A percentile compares a stretch with the other conserved stretches of the same genome.
These are phyloP conservation scores for Lathronympha strigana DNA, from an alignment of 2,888 invertebrate genomes.

Conservation along the genomic window DNA sequence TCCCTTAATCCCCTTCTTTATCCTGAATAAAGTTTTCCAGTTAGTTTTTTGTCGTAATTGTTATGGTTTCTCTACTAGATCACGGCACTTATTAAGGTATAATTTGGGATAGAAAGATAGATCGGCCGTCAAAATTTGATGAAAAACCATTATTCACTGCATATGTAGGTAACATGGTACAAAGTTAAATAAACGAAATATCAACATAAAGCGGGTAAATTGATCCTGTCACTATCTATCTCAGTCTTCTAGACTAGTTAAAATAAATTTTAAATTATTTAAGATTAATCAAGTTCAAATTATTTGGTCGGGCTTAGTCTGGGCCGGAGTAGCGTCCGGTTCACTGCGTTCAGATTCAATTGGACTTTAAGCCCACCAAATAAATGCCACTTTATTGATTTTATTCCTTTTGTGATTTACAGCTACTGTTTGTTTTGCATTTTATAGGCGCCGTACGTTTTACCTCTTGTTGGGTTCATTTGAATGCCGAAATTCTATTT, in stretches of 20 bases:
- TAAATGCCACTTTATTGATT: conserved; percentile 37
- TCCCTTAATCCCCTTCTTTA: too few relatives aligned
- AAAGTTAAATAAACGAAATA: too few relatives aligned
- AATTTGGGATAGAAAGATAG: too few relatives aligned
- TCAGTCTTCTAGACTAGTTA: background rate
- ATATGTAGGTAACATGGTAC: too few relatives aligned
- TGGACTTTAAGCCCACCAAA: conserved; percentile 35
- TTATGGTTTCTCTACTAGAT: too few relatives aligned
- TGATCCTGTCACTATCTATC: background rate
- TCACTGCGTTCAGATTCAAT: conserved; percentile 30
- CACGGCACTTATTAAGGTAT: too few relatives aligned
- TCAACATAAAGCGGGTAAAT: too few relatives aligned
- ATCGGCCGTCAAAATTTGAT: too few relatives aligned
- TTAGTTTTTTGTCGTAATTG: too few relatives aligned
- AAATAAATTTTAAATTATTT: conserved; percentile 4
- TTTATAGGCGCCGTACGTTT: conserved; percentile 26
- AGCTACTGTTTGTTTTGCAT: conserved; percentile 33
- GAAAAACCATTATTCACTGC: too few relatives aligned
- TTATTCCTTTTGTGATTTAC: conserved; percentile 35
- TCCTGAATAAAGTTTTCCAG: too few relatives aligned
- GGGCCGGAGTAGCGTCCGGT: conserved; percentile 10
- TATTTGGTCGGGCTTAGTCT: conserved; percentile 30
- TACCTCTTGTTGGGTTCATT: conserved; percentile 11
- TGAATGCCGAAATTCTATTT: conserved; percentile 6
- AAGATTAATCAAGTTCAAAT: conserved; percentile 28